Base-by-base conservation (phyloP, 2,797 vertebrate species). In the Phrynocephalus forsythii region DNA sequence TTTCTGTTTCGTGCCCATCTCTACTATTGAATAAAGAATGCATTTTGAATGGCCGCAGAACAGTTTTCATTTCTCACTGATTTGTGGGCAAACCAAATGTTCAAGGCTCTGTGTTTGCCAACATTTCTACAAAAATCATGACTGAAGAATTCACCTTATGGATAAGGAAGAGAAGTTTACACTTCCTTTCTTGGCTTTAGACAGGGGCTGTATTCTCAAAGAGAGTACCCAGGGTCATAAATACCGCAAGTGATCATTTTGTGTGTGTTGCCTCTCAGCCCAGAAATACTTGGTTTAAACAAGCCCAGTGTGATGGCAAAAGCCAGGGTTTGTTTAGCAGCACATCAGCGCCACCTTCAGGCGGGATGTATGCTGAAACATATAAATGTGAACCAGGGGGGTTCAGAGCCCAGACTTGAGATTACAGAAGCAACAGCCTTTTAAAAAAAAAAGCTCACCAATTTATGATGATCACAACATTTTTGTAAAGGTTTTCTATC, bases 331-430 rank as follows among this genome's bases (percentile, higher is more conserved):
- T 88, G 10, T 95, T 94, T 90, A 89, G 84, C 28, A 92, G 92
- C 91, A 82, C 94, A 66, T 68, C 94, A 84, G 91, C 88, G 92
- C 97, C 97, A 96, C 89, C 97, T 95, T 89, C 93, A 94, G 96
- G 95, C 87, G 82, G 87, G 71, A 92, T 48, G 38, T 83, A 56
- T n/a, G 26, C 33, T 33, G 71, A 60, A 60, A 63, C 28, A 85
- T 77, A 68, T 52, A 77, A 38, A 73, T 77, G 48, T 79, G 73
- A 84, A 11, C 24, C 10, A 30, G 26, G 69, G 9, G 8, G 6
- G 28, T 79, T 38, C 33, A 30, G 60, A 52, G 52, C 56, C 10
- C 48, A 78, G 50, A 80, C 15, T 63, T 44, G 18, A 30, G 50
- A 20, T 10, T n/a, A 67, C 30, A 3, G 66, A 73, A 80, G 73